Evolutionary conservation across 2,113 vertebrate species (phyloP), one percentile per base, ranked within the genome.

Genomic region (Rallus limicola): DNA sequence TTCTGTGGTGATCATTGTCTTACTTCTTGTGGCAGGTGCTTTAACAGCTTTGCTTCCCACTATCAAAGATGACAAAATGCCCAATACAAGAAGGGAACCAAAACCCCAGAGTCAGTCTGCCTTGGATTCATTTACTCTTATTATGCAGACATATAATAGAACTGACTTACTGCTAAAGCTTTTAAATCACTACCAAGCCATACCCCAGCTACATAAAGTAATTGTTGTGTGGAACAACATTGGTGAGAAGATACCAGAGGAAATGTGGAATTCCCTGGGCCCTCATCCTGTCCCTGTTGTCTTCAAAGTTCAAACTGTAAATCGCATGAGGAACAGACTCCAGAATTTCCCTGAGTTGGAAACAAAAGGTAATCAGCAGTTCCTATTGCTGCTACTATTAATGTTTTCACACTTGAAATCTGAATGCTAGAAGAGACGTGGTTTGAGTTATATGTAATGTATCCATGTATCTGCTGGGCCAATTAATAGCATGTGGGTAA

Each of bases 181-280:
- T 68, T 97, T 99, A 69, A 99, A 99, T 93, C 99, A 99, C 90
- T 99, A 99, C 84, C 99, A 99, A 97, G 99, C 98, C 9, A 97
- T 99, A 36, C 99, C 99, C 48, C 98, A 98, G 52, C 98, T 99
- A 48, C 98, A 98, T 95, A 96, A 97, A 92, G 98, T 99, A 63
- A 98, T 99, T 34, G 98, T 99, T 33, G 98, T 99, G 6, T 99
- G 99, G 99, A 99, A 99, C 97, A 99, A 99, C 50, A 29, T 99
- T 24, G 98, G 98, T 50, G 98, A 99, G 95, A 98, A 98, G 93
- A 97, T 97, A 4, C 99, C 99, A 6, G 96, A 97, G 29, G 98
- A 98, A 69, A 88, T 98, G n/a, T 99, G 99, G 99, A 98, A 98
- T 74, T 98, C 98, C 19, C 60, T 99, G 58, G 98, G 98, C 15